Evolutionary conservation across 2,888 invertebrate species (phyloP), one percentile per base, ranked within the genome.

Genomic region (Agrochola lychnidis): DNA sequence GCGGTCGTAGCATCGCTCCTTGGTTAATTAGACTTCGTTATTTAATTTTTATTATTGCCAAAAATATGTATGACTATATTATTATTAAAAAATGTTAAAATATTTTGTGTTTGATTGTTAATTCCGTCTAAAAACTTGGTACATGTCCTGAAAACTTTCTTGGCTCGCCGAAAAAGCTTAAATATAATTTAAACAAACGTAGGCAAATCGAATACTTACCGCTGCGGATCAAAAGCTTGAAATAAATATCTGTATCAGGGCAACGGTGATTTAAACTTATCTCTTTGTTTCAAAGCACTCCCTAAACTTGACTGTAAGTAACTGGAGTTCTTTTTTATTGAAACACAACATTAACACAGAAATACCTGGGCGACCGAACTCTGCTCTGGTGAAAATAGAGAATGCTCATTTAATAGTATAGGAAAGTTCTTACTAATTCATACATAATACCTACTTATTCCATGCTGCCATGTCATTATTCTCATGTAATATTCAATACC

Each of bases 1-100:
- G 87, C 85, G 1, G 86, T 89, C 16, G 75, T 86, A 4, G 83
- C 84, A 48, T 84, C 85, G 6, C 84, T 83, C 48, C 86, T 88
- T 7, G 88, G 88, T 79, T 88, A 81, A 85, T 57, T 77, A 64
- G 53, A 62, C 48, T 56, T 64, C 10, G 69, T 74, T 76, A 84
- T 72, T 81, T 71, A 70, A 53, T 70, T 69, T 74, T 53, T 74
- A 70, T 57, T 19, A 45, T 64, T 74, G 56, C 82, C 85, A 83
- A 83, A 83, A 73, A 81, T 73, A 85, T 84, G 56, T 85, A 73
- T 73, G 42, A 36, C 57, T 69, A 62, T 59, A 82, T 36, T 61
- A 53, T 61, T 53, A 76, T 70, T 75, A 76, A 70, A 81, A 61
- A 53, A 57, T 5, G 16, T 30, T 56, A 70, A 77, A 56, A 25